A percentile compares a stretch with the other conserved stretches of the same genome.
Evolutionary conservation across 2,888 invertebrate species (phyloP).

Genomic region (Agrotis exclamationis): DNA sequence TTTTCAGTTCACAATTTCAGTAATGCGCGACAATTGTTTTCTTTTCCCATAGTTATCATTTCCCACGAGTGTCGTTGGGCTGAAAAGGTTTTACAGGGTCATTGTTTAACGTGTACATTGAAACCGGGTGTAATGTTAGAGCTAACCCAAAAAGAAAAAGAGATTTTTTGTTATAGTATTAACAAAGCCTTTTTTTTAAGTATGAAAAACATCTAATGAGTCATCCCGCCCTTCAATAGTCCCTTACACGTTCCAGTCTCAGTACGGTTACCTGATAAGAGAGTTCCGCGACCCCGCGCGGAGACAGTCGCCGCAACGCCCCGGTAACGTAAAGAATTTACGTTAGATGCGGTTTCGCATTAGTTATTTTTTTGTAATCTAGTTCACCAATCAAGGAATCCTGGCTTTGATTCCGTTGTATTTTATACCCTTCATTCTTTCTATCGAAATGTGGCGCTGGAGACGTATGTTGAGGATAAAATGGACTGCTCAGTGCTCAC

Average conservation of each 20-base stretch:
- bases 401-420: too few species aligned
- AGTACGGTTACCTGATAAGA: too few species aligned
- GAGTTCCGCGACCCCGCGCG: too few species aligned
- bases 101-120: conserved; percentile 11
- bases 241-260: too few species aligned
- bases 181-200: background rate
- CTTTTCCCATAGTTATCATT: conserved; percentile 13
- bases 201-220: too few species aligned
- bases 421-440: too few species aligned
- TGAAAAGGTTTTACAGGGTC: conserved; percentile 10
- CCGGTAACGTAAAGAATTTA: background rate
- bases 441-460: too few species aligned
- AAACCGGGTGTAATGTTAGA: background rate
- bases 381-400: background rate
- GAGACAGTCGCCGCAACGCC: too few species aligned
- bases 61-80: conserved; percentile 13
- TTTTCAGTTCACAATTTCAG: conserved; percentile 16
- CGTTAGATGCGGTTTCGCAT: background rate
- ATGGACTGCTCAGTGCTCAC: too few species aligned
- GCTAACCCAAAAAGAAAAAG: background rate
- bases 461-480: too few species aligned
- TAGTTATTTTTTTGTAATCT: background rate
- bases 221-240: too few species aligned
- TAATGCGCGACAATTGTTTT: conserved; percentile 9
- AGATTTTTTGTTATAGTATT: background rate